Base-by-base conservation (phyloP, 2,797 vertebrate genomes). In the Luscinia luscinia region DNA sequence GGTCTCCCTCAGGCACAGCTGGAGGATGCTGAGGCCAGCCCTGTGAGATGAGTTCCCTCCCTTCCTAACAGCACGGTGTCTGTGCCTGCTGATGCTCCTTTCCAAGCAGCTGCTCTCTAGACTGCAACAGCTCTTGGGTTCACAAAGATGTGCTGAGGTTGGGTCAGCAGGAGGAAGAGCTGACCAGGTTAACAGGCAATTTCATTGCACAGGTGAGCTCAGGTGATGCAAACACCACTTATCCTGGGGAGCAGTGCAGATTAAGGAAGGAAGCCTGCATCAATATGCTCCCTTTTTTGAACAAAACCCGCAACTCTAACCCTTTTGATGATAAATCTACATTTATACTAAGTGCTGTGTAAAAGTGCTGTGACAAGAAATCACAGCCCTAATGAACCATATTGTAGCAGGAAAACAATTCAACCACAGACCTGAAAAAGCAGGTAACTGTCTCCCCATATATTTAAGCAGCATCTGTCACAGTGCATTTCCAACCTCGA, bases 191-290 rank as follows among this genome's bases (percentile, higher is more conserved):
- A 70, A 62, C 45, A 17, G 6, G 30, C 46, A 67, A 36, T 23
- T n/a, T 21, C 43, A 45, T 2, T 4, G 27, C 51, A 34, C 15
- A 2, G 43, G 43, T 22, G 9, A 69, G 38, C 45, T 88, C 73
- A 26, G 67, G 43, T 17, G 2, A 28, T 7, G 30, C 58, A 49
- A 82, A 79, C 0, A 0, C 26, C 8, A 0, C 32, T 82, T 73
- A 55, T 57, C 61, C 57, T 38, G 18, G 34, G 67, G 43, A 81
- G 57, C 20, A 18, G 23, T 78, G 41, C 28, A 28, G 55, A 73
- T 76, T 45, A 74, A 79, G 68, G 78, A 89, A 89, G 84, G 72
- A 76, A 73, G 55, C 58, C 75, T 51, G 34, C 78, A 89, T 49
- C 58, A 66, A 13, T 55, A 51, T 1, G 2, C 10, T 73, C 59